Evolutionary conservation across 2,888 invertebrate species (phyloP), one percentile per base, ranked within the genome.

Genomic region (Phortica okadai): DNA sequence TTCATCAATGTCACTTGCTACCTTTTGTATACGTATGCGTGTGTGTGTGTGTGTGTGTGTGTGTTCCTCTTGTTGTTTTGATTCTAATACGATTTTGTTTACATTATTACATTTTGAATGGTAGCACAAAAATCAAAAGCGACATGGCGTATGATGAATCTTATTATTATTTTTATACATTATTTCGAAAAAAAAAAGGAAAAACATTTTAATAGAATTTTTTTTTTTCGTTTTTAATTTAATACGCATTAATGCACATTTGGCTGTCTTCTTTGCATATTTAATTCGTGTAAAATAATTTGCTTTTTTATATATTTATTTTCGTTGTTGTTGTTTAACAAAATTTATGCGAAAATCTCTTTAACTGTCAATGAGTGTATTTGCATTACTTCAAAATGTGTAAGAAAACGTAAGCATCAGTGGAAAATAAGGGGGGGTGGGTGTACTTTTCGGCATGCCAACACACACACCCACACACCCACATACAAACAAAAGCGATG

Each of bases 1-100:
- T 85, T 83, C 88, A 86, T 85, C 85, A 85, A 85, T 88, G 85
- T 88, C 88, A 85, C 85, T 88, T 80, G 77, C 80, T 62, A 62
- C 25, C 62, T 62, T 62, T 62, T 62, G 62, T 81, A 2, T 8
- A 2, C 79, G 64, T 80, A 81, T 78, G 77, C 69, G 67, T 77
- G 75, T 50, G 76, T 73, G 2, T 50, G 11, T 21, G 64, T 80
- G 80, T 78, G 77, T 70, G 67, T 77, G 75, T 50, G 76, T 73
- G 2, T 50, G 11, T 21, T 69, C 6, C 16, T n/a, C 73, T 74
- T 21, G 42, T 62, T 11, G 64, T 16, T 33, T 73, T 72, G 54
- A 58, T 59, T 58, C 76, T 50, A 42, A 62, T 73, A 44, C 42
- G 21, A 45, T 7, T 69, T 21, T 69, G 16, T 45, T 45, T 25